A percentile compares a stretch with the other conserved stretches of the same genome.
These are phyloP conservation scores for Hippasteria phrygiana DNA, from an alignment of 53 echinoderm and acorn worm genomes.

Conservation along the genomic window DNA sequence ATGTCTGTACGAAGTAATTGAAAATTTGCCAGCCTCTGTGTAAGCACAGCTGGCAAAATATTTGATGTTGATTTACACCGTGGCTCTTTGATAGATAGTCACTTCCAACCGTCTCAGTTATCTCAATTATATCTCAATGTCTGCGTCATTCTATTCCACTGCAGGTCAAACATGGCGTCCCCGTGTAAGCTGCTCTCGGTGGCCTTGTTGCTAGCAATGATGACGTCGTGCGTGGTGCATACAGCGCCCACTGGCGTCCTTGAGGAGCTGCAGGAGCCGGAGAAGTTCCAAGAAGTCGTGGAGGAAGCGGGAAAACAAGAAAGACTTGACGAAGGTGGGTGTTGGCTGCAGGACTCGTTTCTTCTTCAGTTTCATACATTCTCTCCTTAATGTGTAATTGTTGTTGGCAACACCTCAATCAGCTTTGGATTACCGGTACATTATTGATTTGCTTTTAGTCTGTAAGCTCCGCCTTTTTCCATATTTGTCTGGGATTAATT, in stretches of 20 bases:
- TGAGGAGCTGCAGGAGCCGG: background rate
- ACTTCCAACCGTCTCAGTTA: background rate
- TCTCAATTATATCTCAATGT: background rate
- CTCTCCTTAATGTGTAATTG: too few species aligned
- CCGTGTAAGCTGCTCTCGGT: background rate
- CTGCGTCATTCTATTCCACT: background rate
- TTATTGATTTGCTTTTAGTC: too few species aligned
- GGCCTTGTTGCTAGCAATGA: constrained; percentile 12
- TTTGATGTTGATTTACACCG: background rate
- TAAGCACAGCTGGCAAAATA: background rate
- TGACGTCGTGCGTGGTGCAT: constrained; percentile 26
- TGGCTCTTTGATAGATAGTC: background rate
- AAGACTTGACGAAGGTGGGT: constrained; percentile 20
- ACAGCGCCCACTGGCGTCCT: constrained; percentile 40
- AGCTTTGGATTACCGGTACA: too few species aligned
- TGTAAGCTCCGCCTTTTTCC: too few species aligned
- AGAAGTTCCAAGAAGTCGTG: constrained; percentile 5
- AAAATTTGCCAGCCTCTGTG: background rate
- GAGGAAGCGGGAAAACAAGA: background rate
- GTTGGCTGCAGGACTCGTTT: background rate
- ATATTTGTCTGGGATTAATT: too few species aligned
- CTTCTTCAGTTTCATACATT: background rate
- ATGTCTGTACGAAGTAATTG: background rate
- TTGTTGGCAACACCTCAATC: too few species aligned
- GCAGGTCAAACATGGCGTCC: constrained; percentile 27